Evolutionary conservation across 2,888 invertebrate genomes (phyloP).

Genomic region (Neria commutata): DNA sequence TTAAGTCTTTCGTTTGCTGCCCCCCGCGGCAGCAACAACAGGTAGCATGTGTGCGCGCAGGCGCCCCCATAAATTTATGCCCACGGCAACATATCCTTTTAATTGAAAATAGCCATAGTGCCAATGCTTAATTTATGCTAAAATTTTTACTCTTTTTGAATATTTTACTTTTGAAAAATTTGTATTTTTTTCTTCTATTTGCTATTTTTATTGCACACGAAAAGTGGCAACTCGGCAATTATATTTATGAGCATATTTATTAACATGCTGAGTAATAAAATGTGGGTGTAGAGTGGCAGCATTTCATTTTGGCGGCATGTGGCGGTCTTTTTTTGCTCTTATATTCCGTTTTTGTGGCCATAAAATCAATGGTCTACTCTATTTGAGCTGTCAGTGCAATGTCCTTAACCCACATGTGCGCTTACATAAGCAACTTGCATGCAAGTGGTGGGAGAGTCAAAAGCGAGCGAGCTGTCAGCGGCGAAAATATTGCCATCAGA

Average conservation of each 20-base stretch:
- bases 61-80: not conserved
- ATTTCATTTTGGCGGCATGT: not conserved
- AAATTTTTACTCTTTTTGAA: too few species aligned
- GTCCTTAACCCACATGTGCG: slow-evolving; percentile 44
- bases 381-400: slow-evolving; percentile 40
- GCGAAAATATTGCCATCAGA: not conserved
- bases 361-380: slow-evolving; percentile 38
- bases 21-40: too few species aligned
- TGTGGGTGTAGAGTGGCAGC: slow-evolving; percentile 47
- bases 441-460: not conserved
- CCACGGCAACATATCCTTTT: slow-evolving; percentile 53
- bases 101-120: slow-evolving; percentile 50
- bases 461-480: not conserved
- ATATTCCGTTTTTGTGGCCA: slow-evolving; percentile 12
- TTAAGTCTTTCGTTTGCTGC: slow-evolving; percentile 29
- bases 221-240: too few species aligned
- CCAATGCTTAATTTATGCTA: too few species aligned
- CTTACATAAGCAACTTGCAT: not conserved
- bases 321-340: not conserved
- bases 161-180: too few species aligned
- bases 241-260: slow-evolving; percentile 45
- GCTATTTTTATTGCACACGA: too few species aligned
- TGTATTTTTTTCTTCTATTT: too few species aligned
- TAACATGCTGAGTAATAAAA: slow-evolving; percentile 42
- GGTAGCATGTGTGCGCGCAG: too few species aligned